phyloP scores from a whole-genome alignment of 2,797 vertebrate genomes.

The Muscicapa striata region DNA sequence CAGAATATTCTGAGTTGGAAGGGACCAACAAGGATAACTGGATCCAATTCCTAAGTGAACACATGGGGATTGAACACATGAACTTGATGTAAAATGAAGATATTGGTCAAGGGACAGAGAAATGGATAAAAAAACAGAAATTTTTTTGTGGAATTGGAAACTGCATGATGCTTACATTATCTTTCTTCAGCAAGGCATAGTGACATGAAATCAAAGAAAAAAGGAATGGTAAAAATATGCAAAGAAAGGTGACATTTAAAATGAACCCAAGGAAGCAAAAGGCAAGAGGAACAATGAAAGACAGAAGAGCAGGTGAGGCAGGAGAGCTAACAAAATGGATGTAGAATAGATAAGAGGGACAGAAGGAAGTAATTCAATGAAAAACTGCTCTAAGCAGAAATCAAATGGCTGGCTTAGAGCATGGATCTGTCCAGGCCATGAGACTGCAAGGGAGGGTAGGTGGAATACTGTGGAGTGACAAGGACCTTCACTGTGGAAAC shows the following conservation, averaged over 20 bases:
- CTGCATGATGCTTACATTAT: background rate
- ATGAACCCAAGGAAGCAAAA: background rate
- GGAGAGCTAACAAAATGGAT: background rate
- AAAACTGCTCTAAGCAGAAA: background rate
- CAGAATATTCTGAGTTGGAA: background rate
- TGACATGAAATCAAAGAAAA: background rate
- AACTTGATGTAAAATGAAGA: background rate
- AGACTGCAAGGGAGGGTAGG: background rate
- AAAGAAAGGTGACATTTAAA: background rate
- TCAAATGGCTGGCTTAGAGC: background rate
- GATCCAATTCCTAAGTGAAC: background rate
- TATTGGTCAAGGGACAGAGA: background rate
- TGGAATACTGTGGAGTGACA: background rate
- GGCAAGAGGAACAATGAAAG: background rate
- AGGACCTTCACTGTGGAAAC: background rate
- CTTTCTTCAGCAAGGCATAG: background rate
- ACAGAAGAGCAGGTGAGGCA: background rate
- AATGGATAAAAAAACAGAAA: background rate
- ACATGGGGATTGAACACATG: fast-evolving
- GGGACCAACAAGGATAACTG: background rate
- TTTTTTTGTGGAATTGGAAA: background rate
- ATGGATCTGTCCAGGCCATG: background rate
- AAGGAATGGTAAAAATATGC: background rate
- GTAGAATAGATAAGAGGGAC: background rate
- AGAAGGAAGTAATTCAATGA: background rate